Base-by-base conservation (phyloP, 2,888 invertebrate genomes). In the Caenorhabditis sp. region DNA sequence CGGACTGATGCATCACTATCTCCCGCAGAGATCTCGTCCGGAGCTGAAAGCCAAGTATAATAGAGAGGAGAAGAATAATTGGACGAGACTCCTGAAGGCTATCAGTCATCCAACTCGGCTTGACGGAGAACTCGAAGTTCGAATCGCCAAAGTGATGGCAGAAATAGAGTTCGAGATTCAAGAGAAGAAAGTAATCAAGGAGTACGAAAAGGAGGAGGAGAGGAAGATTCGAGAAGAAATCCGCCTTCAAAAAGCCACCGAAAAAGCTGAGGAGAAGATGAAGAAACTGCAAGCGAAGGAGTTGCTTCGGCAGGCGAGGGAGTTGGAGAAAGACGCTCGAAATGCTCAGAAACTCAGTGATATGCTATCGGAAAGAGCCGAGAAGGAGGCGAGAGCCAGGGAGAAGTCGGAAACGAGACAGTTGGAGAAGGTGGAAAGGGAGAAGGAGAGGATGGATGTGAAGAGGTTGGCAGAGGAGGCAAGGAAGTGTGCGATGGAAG, bases 11-110 rank as follows among this genome's bases (percentile, higher is more conserved):
- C 90, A 91, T 69, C 88, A 90, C 51, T 91, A 89, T 69, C 87
- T 92, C 41, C 90, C 90, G 0, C 69, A 82, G 14, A 64, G 91
- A 56, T 85, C 90, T 24, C 74, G 92, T 12, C 58, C 82, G 8
- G 92, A 92, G 76, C 80, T 91, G 28, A 92, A 92, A 79, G 85
- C 86, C 16, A 92, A 92, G 76, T 92, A 84, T 76, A 90, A 89
- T 61, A 66, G 87, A 28, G 92, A 92, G 63, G 90, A 92, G 80
- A 81, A 76, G 51, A 5, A 38, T 10, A 89, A 92, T 80, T 81
- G 85, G 82, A 73, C 22, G 10, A 74, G 89, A 10, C 19, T 80
- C 31, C 7, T 31, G 31, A 19, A 75, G 51, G 58, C 51, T 1
- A 73, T 69, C 5, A 77, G 63, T 24, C 77, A 79, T 22, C 77